A percentile compares a stretch with the other conserved stretches of the same genome.
These are phyloP conservation scores for Ailuropoda melanoleuca DNA, from an alignment of 2,113 vertebrate genomes.

Conservation along the genomic window DNA sequence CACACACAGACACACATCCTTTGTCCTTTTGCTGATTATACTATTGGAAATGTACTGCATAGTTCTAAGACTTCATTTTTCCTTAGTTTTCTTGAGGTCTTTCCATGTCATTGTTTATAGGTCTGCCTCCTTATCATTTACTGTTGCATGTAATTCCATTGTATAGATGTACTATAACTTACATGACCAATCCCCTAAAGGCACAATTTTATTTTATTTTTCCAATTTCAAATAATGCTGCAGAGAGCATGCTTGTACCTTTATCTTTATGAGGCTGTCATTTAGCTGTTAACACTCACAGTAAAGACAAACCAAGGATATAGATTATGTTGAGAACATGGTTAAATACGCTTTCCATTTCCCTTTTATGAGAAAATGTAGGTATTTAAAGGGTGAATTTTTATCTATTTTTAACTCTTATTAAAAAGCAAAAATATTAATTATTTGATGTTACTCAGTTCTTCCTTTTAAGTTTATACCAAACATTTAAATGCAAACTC, in stretches of 20 bases:
- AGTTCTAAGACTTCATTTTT: not conserved
- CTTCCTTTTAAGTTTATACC: not conserved
- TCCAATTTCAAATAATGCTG: not conserved
- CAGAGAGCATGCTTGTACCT: not conserved
- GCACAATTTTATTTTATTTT: not conserved
- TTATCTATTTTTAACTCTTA: not conserved
- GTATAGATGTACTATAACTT: not conserved
- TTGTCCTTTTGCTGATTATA: not conserved
- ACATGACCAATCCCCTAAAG: not conserved
- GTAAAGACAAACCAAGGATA: not conserved
- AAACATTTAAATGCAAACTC: not conserved
- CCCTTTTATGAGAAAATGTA: not conserved
- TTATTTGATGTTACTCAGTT: not conserved
- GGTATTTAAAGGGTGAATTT: not conserved
- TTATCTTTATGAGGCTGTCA: not conserved
- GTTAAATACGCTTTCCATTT: not conserved
- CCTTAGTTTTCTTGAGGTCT: not conserved
- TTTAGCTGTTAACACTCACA: not conserved
- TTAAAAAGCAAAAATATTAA: not conserved
- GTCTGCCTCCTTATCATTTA: not conserved
- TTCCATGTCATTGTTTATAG: not conserved
- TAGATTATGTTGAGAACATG: not conserved
- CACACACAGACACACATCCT: accelerated
- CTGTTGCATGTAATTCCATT: not conserved
- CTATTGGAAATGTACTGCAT: not conserved